Evolutionary conservation across 2,888 invertebrate genomes (phyloP).

Genomic region (Hemicrepidius hirtus): DNA sequence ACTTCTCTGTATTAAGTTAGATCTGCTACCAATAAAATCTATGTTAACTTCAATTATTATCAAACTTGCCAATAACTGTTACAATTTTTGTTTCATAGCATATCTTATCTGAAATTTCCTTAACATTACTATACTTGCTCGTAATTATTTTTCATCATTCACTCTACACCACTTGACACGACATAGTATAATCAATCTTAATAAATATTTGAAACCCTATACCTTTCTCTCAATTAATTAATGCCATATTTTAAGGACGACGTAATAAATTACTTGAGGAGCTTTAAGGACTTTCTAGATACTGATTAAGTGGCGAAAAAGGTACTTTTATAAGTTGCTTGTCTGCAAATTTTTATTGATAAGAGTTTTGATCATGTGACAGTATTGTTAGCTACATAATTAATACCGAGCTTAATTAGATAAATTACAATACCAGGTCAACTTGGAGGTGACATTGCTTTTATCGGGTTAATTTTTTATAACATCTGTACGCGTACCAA

Average conservation of each 20-base stretch:
- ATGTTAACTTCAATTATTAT: too few relatives aligned
- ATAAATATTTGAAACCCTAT: slow-evolving; percentile 15
- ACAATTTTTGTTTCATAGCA: too few relatives aligned
- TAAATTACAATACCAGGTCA: not conserved
- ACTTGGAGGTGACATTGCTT: not conserved
- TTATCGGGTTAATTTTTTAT: not conserved
- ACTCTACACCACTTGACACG: not conserved
- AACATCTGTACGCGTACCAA: not conserved
- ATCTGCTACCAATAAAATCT: too few relatives aligned
- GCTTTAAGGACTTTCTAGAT: not conserved
- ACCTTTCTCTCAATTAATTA: slow-evolving; percentile 15
- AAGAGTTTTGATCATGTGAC: not conserved
- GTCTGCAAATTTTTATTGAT: not conserved
- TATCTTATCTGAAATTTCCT: too few relatives aligned
- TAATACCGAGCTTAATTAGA: slow-evolving; percentile 1
- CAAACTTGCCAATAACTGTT: too few relatives aligned
- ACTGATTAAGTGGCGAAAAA: not conserved
- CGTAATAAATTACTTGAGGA: slow-evolving; percentile 13
- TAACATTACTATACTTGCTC: too few relatives aligned
- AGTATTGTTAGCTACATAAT: not conserved
- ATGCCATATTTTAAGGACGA: slow-evolving; percentile 2
- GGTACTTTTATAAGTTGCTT: not conserved
- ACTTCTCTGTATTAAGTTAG: too few relatives aligned
- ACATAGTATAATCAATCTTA: slow-evolving; percentile 11
- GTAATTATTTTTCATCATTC: not conserved